Base-by-base conservation (phyloP, 1,140 invertebrate genomes). In the Stenopsyche tienmushanensis region DNA sequence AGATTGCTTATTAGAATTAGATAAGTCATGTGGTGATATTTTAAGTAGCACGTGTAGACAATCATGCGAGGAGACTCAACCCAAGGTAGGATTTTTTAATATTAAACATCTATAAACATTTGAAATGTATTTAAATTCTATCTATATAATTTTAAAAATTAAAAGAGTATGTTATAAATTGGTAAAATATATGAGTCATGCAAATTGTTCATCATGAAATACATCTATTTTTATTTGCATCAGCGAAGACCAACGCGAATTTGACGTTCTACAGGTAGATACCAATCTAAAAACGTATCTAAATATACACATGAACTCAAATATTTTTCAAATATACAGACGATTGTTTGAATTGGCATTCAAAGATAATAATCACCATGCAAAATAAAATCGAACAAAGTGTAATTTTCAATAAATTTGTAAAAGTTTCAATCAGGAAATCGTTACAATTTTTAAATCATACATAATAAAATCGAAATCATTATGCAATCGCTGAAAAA, bases 1-100 rank as follows among this genome's bases (percentile, higher is more conserved):
- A 70, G 68, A 70, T 34, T 70, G 68, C 58, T 63, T 70, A 66
- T 60, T 70, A 62, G 64, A 70, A 26, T 64, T 69, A 62, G 64
- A 66, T 59, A 66, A 64, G 55, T 17, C 64, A 15, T 58, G 54
- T 62, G 67, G 57, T 62, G 62, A 65, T 58, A 57, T 69, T 62
- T 62, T 69, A 62, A 41, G 24, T 52, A 64, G 34, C 34, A 44
- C 41, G 8, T 42, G 18, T 21, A 54, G 39, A n/a, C 24, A 21
- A 44, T 45, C 41, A 3, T 15, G 24, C 10, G 44, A 25, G 21
- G 18, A 60, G 20, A 60, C n/a, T 17, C 34, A 26, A 15, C 8
- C 42, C 24, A 60, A 60, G 57, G 57, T 60, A 17, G 23, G n/a
- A 7, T 20, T 7, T 50, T 20, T 50, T 3, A 20, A 49, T 49